Evolutionary conservation across 1,140 invertebrate species (phyloP).

Genomic region (Dysdera silvatica): DNA sequence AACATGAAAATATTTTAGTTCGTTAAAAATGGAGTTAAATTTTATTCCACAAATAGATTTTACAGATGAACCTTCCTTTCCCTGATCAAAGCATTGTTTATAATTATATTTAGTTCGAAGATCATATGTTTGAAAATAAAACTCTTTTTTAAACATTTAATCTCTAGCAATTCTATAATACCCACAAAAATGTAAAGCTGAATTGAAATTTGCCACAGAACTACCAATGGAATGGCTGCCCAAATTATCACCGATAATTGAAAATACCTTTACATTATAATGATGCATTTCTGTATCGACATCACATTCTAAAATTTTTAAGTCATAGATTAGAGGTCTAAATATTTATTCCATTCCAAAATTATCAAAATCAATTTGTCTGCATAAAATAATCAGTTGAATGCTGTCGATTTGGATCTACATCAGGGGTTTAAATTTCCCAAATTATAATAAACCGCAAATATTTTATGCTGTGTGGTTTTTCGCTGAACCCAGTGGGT

Average conservation of each 20-base stretch:
- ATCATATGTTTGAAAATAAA: not conserved
- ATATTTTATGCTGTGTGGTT: no score
- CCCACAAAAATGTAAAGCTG: not conserved
- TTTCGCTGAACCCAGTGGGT: no score
- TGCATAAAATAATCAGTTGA: no score
- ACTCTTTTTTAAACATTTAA: not conserved
- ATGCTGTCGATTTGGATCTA: no score
- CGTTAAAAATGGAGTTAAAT: slow-evolving; percentile 11
- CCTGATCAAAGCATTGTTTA: not conserved
- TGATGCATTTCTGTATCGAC: no score
- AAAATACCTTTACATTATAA: no score
- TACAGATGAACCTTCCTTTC: not conserved
- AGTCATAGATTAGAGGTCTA: no score
- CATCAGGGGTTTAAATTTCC: no score
- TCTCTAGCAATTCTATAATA: not conserved
- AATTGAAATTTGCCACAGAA: slow-evolving; percentile 5
- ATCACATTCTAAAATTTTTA: no score
- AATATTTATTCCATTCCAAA: no score
- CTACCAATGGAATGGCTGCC: slow-evolving; percentile 1
- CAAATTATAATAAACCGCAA: no score
- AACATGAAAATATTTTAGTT: slow-evolving; percentile 6
- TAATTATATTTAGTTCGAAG: not conserved
- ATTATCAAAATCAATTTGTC: no score
- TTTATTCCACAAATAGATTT: not conserved
- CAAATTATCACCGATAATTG: slow-evolving; percentile 2